Evolutionary conservation across 2,888 invertebrate species (phyloP).

Genomic region (Acronicta psi): DNA sequence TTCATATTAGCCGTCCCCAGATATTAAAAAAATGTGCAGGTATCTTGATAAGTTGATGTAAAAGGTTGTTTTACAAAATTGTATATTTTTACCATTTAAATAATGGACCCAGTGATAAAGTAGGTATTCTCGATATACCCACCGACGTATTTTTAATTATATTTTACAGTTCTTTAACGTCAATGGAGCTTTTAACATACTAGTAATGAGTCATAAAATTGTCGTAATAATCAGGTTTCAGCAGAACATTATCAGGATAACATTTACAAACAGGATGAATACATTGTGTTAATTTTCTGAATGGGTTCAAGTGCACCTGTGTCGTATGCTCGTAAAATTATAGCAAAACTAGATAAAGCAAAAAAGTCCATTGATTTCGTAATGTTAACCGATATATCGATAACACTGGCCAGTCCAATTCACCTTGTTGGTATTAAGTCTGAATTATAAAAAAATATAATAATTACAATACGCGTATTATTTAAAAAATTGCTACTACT

Average conservation of each 20-base stretch:
- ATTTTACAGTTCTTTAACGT: slow-evolving; percentile 40
- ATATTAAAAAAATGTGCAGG: slow-evolving; percentile 25
- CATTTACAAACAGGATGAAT: slow-evolving; percentile 46
- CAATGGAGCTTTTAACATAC: slow-evolving; percentile 40
- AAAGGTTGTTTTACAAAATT: slow-evolving; percentile 1
- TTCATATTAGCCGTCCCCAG: slow-evolving; percentile 22
- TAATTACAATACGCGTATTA: slow-evolving; percentile 24
- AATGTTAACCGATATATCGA: slow-evolving; percentile 1
- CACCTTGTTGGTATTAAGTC: slow-evolving; percentile 21
- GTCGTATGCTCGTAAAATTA: slow-evolving; percentile 33
- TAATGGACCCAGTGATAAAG: slow-evolving; percentile 30
- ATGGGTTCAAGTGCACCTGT: slow-evolving; percentile 42
- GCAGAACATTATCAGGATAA: slow-evolving; percentile 38
- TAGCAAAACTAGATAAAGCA: slow-evolving; percentile 18
- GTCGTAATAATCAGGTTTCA: slow-evolving; percentile 49
- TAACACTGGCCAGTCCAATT: slow-evolving; percentile 21
- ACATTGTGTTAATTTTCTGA: slow-evolving; percentile 42
- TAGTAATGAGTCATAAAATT: slow-evolving; percentile 41
- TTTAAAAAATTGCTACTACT: slow-evolving; percentile 3
- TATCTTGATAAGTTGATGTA: not conserved
- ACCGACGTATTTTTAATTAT: slow-evolving; percentile 26
- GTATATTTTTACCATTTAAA: slow-evolving; percentile 4
- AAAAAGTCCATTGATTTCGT: slow-evolving; percentile 11
- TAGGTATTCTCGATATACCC: slow-evolving; percentile 18
- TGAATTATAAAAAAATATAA: slow-evolving; percentile 43